phyloP scores from a whole-genome alignment of 2,888 invertebrate genomes.

The Drosophila peninsularis region DNA sequence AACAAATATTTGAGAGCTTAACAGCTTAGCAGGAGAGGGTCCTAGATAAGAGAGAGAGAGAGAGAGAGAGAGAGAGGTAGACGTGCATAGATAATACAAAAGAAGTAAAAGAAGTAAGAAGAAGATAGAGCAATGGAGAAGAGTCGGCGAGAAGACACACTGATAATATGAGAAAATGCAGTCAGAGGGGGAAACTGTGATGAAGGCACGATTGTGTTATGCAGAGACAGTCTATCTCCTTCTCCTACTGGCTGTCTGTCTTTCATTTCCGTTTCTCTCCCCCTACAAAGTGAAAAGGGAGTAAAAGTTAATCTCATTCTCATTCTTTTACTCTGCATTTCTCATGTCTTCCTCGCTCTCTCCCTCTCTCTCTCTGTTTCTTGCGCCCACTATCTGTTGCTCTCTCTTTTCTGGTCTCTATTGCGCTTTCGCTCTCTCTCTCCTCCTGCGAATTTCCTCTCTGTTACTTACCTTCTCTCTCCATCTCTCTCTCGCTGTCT shows the following conservation, averaged over 20 bases:
- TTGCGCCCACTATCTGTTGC: not conserved
- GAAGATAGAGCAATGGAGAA: not conserved
- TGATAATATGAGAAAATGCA: too few species aligned
- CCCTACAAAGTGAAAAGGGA: too few species aligned
- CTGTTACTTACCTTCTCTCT: not conserved
- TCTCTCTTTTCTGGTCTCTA: too few species aligned
- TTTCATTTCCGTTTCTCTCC: too few species aligned
- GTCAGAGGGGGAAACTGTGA: too few species aligned
- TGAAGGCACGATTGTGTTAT: too few species aligned
- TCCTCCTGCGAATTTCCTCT: too few species aligned
- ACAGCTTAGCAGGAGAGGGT: not conserved
- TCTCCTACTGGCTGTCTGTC: not conserved
- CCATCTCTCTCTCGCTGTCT: not conserved
- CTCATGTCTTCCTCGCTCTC: not conserved
- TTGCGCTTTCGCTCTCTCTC: not conserved
- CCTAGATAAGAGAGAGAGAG: too few species aligned
- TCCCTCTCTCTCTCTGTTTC: too few species aligned
- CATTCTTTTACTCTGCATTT: not conserved
- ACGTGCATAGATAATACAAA: not conserved
- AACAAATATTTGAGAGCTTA: too few species aligned
- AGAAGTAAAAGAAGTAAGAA: not conserved
- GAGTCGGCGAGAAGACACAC: not conserved
- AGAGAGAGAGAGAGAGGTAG: not conserved
- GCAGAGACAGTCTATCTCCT: too few species aligned
- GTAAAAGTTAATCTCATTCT: not conserved